phyloP scores from a whole-genome alignment of 35 echinoderm and acorn worm genomes.

The Hemicentrotus pulcherrimus region DNA sequence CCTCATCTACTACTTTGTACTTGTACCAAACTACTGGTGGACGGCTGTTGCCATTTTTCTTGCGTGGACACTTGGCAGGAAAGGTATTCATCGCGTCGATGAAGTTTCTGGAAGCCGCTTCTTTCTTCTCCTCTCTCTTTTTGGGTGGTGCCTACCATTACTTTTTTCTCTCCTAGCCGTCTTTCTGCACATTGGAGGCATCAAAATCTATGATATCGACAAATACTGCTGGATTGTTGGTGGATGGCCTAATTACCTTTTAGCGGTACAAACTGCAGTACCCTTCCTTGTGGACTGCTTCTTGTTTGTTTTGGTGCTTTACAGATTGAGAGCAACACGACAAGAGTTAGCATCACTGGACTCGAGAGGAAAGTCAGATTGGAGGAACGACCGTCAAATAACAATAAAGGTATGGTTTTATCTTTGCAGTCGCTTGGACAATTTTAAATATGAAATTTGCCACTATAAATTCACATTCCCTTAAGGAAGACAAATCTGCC shows the following conservation, averaged over 20 bases:
- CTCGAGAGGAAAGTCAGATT: background rate
- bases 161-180: background rate
- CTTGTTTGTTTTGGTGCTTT: slow-evolving; percentile 2
- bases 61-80: slow-evolving; percentile 21
- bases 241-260: background rate
- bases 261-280: background rate
- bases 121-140: background rate
- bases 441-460: too few species aligned
- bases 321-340: background rate
- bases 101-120: background rate
- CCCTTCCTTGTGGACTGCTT: background rate
- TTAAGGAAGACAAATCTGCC: too few species aligned
- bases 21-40: slow-evolving; percentile 41
- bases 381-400: background rate
- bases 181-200: background rate
- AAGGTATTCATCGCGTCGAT: slow-evolving; percentile 25
- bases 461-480: too few species aligned
- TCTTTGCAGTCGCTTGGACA: too few species aligned
- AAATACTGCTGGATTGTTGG: background rate
- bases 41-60: slow-evolving; percentile 17
- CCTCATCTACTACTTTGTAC: slow-evolving; percentile 22
- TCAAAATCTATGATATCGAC: background rate
- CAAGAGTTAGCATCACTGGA: background rate
- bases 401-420: background rate
- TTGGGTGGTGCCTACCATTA: slow-evolving; percentile 3